phyloP scores from a whole-genome alignment of 2,888 invertebrate genomes.

The Baronia brevicornis region DNA sequence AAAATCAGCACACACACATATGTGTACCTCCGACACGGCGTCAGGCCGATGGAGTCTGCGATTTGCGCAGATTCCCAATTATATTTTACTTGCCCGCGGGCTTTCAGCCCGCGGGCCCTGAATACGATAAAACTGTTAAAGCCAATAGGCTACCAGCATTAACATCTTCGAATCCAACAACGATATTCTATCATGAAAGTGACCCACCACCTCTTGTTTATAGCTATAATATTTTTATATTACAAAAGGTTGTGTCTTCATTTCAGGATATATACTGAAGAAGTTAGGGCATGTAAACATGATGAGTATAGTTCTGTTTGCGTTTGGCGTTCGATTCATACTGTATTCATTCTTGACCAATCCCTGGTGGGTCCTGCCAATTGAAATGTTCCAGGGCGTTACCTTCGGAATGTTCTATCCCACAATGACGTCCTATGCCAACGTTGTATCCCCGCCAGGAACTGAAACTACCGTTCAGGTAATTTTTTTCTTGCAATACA shows the following conservation, averaged over 20 bases:
- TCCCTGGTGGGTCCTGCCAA: slow-evolving; percentile 89
- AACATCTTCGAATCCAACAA: no score
- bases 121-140: no score
- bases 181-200: no score
- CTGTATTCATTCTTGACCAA: slow-evolving; percentile 86
- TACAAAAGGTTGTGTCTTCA: neutral
- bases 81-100: no score
- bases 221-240: no score
- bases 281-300: slow-evolving; percentile 87
- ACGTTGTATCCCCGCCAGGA: slow-evolving; percentile 86
- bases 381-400: slow-evolving; percentile 91
- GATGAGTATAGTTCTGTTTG: slow-evolving; percentile 87
- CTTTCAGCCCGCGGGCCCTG: no score
- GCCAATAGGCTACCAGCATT: no score
- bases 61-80: no score
- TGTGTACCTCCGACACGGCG: no score
- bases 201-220: no score
- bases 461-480: slow-evolving; percentile 92
- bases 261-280: slow-evolving; percentile 80
- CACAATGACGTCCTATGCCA: slow-evolving; percentile 92
- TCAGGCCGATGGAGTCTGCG: no score
- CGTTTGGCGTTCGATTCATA: slow-evolving; percentile 87
- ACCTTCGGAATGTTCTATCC: slow-evolving; percentile 93
- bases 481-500: slow-evolving; percentile 18
- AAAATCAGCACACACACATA: no score